These are phyloP conservation scores for Hofmannophila pseudospretella DNA, from an alignment of 2,888 invertebrate species.

Conservation along the genomic window DNA sequence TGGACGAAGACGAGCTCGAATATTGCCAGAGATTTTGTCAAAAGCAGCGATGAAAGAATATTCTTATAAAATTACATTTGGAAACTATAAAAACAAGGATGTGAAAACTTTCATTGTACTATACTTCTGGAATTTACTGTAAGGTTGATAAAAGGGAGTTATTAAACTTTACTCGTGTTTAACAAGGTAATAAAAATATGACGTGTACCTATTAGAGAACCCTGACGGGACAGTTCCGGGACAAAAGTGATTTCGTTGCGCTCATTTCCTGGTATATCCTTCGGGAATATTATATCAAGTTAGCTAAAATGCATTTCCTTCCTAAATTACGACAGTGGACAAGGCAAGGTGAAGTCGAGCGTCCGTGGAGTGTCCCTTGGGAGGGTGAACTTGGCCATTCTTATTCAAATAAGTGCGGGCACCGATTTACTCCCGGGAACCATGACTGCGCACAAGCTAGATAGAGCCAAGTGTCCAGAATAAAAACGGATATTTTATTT, in stretches of 20 bases:
- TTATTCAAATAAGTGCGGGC: constrained; percentile 70
- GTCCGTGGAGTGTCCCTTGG: constrained; percentile 26
- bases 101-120: no score
- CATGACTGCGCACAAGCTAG: constrained; percentile 32
- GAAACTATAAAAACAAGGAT: no score
- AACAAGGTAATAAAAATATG: no score
- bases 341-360: constrained; percentile 38
- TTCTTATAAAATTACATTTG: no score
- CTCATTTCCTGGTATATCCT: neutral
- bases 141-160: no score
- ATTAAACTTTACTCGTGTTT: no score
- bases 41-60: neutral
- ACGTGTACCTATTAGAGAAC: no score
- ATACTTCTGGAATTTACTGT: no score
- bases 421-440: constrained; percentile 52
- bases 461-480: constrained; percentile 23
- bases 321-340: constrained; percentile 36
- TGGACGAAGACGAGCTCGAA: constrained; percentile 8
- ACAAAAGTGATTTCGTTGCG: neutral
- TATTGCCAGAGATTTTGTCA: constrained; percentile 7
- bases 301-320: constrained; percentile 27
- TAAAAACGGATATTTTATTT: constrained; percentile 18
- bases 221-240: no score
- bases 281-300: neutral
- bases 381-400: constrained; percentile 51